Base-by-base conservation (phyloP, 2,888 invertebrate genomes). In the Tenthredo mesomela region DNA sequence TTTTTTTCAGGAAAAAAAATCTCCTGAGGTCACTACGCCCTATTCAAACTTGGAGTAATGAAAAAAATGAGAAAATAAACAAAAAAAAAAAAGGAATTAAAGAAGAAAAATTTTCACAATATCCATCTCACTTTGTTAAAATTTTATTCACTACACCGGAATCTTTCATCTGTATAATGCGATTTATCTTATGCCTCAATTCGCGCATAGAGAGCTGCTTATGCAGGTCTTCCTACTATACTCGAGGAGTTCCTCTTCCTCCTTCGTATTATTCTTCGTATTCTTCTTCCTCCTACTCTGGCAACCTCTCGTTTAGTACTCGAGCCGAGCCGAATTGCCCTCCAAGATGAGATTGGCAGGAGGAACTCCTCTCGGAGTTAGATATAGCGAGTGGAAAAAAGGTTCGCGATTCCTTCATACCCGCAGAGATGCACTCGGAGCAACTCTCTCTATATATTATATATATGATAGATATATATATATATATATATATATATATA, bases 261-360 rank as follows among this genome's bases (percentile, higher is more conserved):
- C 9, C 12, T 18, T 15, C 33, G 4, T 37, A 37, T 37, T 37
- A 37, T 37, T 6, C 37, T 37, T 67, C 65, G 29, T 29, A 10
- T 61, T 25, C 37, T 70, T 37, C 40, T 71, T 70, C 71, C n/a
- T 50, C 29, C 29, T 29, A 15, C 29, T 29, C 25, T 29, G 10
- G 2, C 75, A 10, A 50, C 77, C 77, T 29, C 77, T 77, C 77
- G 77, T 77, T 77, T 33, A 77, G 77, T 50, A 77, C 77, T 77
- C 77, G 50, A 50, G 54, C 15, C 47, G 29, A 47, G 54, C 77
- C 77, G 77, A 77, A 77, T 77, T 77, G 77, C 77, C 77, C 25
- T 77, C 77, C 12, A 54, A 77, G 77, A 77, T 77, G 77, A 77
- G 77, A 77, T 77, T 77, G 77, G 77, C 77, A n/a, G 77, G 50